Conservation (phyloP, 2,113 vertebrate species). For the Myrmecophaga tridactyla region DNA sequence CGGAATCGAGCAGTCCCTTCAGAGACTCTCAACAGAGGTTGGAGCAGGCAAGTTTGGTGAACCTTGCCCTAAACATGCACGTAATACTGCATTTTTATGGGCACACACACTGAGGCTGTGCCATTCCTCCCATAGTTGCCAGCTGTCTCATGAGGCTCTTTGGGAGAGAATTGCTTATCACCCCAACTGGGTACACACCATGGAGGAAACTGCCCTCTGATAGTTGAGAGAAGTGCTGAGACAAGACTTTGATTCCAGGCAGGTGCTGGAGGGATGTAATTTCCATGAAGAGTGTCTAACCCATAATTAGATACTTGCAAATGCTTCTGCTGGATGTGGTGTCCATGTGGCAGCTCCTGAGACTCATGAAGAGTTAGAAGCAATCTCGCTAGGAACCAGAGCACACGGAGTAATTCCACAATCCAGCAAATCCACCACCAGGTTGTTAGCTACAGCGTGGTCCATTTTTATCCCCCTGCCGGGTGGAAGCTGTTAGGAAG, state of each 20-base stretch:
- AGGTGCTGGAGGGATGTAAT: slow-evolving; percentile 52
- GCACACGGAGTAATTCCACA: not conserved
- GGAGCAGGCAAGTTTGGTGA: not conserved
- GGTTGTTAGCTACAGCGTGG: not conserved
- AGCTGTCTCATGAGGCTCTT: slow-evolving; percentile 44
- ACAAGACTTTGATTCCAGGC: not conserved
- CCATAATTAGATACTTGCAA: slow-evolving; percentile 58
- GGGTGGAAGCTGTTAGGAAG: slow-evolving; percentile 44
- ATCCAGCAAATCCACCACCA: not conserved
- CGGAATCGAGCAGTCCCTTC: not conserved
- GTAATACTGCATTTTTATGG: slow-evolving; percentile 28
- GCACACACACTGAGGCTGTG: slow-evolving; percentile 47
- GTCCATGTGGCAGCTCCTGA: slow-evolving; percentile 47
- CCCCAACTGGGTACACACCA: slow-evolving; percentile 49
- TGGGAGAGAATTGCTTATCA: slow-evolving; percentile 58
- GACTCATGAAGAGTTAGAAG: not conserved
- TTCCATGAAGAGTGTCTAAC: slow-evolving; percentile 1
- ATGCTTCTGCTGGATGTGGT: not conserved
- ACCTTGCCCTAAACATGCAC: not conserved
- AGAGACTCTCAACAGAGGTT: not conserved
- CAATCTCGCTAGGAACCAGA: slow-evolving; percentile 8
- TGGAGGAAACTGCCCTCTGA: slow-evolving; percentile 60
- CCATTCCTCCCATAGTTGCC: not conserved
- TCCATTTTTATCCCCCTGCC: not conserved
- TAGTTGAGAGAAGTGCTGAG: slow-evolving; percentile 7